Base-by-base conservation (phyloP, 2,113 vertebrate genomes). In the Psittacus erithacus region DNA sequence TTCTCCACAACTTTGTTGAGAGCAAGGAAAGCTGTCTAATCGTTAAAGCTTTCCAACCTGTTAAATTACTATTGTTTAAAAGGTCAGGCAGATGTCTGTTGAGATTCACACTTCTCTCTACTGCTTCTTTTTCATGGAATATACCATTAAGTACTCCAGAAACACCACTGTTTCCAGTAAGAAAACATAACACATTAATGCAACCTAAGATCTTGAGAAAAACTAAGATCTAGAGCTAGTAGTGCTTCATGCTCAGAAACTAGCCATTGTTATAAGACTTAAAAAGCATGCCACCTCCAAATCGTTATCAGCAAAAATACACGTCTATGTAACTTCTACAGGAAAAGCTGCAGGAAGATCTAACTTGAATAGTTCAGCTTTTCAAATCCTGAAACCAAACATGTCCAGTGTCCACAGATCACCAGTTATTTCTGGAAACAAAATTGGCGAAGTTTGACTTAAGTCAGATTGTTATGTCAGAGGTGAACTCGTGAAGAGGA, bases 131-230 rank as follows among this genome's bases (percentile, higher is more conserved):
- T 35, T 46, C 23, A 35, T 2, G 7, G 59, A 75, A 16, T 19
- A 44, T 5, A 70, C 16, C 2, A 1, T 14, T 55, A n/a, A 33
- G 22, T 65, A 27, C 2, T 73, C 5, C 64, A 46, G 47, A 41
- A 71, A 59, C n/a, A 63, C 24, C 57, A 44, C 1, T 47, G 33
- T 23, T 86, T 69, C 43, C 64, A 88, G 17, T 11, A 47, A 82
- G 43, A 47, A 68, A 76, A 53, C 0, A 0, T 19, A 31, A 68
- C 2, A 78, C 3, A 8, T 0, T 1, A 39, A 62, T 1, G 6
- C 31, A 24, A 53, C 24, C 22, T 3, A 24, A 59, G 33, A 59
- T 35, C n/a, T 35, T 59, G 33, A 35, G 16, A 33, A 64, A 25
- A 31, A 2, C 9, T 7, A 67, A 59, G 15, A 52, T 17, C 18